phyloP scores from a whole-genome alignment of 2,113 vertebrate genomes.

The Hypomesus transpacificus region DNA sequence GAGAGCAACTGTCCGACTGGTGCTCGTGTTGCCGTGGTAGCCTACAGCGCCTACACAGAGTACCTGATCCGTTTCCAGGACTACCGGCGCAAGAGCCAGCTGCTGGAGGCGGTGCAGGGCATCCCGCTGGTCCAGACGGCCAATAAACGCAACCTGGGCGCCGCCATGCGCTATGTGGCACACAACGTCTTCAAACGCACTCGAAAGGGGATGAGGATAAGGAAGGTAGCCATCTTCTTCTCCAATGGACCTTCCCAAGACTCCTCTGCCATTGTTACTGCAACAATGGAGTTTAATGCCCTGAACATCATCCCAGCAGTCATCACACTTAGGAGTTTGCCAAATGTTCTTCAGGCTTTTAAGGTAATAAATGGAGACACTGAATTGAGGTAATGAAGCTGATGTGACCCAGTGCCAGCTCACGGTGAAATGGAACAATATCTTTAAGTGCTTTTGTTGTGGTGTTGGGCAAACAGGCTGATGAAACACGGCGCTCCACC shows the following conservation, averaged over 20 bases:
- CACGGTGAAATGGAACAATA: not conserved
- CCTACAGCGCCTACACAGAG: conserved; percentile 68
- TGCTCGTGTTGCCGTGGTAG: conserved; percentile 76
- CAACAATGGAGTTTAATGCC: conserved; percentile 76
- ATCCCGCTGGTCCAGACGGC: conserved; percentile 69
- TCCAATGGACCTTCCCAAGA: conserved; percentile 62
- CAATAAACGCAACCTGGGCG: conserved; percentile 71
- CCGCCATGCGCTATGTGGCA: conserved; percentile 80
- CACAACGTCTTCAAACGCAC: conserved; percentile 81
- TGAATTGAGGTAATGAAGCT: not conserved
- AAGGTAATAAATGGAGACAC: conserved; percentile 56
- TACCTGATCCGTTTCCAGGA: conserved; percentile 83
- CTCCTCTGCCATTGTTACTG: conserved; percentile 59
- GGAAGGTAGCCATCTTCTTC: conserved; percentile 83
- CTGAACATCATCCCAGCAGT: conserved; percentile 70
- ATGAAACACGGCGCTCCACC: conserved; percentile 68
- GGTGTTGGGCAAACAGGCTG: conserved; percentile 61
- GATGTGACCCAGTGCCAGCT: not conserved
- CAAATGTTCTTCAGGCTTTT: conserved; percentile 63
- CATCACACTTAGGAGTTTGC: conserved; percentile 71
- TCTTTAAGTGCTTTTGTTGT: conserved; percentile 16
- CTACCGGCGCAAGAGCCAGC: conserved; percentile 55
- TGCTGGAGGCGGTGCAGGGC: conserved; percentile 68
- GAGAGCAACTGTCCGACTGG: conserved; percentile 83
- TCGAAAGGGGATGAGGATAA: conserved; percentile 67